Base-by-base conservation (phyloP, 2,797 vertebrate species). In the Typhlichthys eigenmanni region DNA sequence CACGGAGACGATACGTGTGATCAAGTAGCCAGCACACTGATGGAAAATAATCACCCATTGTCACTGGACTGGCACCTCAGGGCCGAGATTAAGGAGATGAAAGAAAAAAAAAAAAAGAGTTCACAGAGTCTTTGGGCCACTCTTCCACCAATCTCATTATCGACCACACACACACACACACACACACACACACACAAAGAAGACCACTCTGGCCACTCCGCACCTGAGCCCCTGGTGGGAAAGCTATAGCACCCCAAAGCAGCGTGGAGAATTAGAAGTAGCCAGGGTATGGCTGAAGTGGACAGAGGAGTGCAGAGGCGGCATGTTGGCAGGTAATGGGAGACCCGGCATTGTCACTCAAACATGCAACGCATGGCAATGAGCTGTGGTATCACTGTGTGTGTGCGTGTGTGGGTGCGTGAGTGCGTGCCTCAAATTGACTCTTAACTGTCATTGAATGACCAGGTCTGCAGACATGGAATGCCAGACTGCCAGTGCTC, bases 41-140 rank as follows among this genome's bases (percentile, higher is more conserved):
- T 78, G 82, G 81, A 84, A 85, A 88, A 87, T 81, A 88, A 89
- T 85, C 88, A 86, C 77, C 84, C 72, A 69, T 76, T 85, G 86
- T 87, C 83, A 71, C 69, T 5, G 78, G 82, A 82, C 83, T 71
- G 69, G 82, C 83, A 85, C 61, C 69, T 65, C 13, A 47, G 72
- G 88, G 85, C 81, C 74, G 70, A 87, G 88, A 90, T 89, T 89
- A 90, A 90, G 86, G 83, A 88, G 88, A 88, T 87, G 84, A 88
- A 87, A 81, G 4, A 24, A 29, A 29, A 43, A 8, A 9, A 9
- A 43, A 38, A 1, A 7, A 7, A 75, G 81, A 81, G 83, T 89
- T 88, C 78, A 82, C 2, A 0, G 81, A 87, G 82, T 87, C 85
- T 81, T 85, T 85, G 79, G 79, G 73, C 72, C 53, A 69, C 66